These are phyloP conservation scores for Leptopilina syphax DNA, from an alignment of 2,888 invertebrate genomes.

Conservation along the genomic window DNA sequence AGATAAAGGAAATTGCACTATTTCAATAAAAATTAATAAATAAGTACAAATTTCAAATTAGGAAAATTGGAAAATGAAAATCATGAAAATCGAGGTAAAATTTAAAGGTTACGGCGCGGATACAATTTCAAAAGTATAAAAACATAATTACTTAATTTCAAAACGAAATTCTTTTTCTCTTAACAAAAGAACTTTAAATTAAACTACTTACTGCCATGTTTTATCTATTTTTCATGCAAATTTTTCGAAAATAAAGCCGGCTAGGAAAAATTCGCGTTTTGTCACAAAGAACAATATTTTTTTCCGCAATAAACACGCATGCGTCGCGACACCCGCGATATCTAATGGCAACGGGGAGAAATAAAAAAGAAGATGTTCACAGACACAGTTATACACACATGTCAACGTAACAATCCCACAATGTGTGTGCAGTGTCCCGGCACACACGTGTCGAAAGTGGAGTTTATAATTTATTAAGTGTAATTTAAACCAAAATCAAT, in stretches of 20 bases:
- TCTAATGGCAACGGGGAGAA: too few relatives aligned
- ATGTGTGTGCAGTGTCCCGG: slow-evolving; percentile 6
- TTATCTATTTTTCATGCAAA: slow-evolving; percentile 44
- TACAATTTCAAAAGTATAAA: too few relatives aligned
- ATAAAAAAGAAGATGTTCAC: too few relatives aligned
- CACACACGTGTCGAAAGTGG: slow-evolving; percentile 17
- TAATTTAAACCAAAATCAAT: not conserved
- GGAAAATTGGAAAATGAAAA: too few relatives aligned
- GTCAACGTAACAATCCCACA: not conserved
- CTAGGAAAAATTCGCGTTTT: not conserved
- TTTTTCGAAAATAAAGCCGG: slow-evolving; percentile 22
- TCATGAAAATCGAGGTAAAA: too few relatives aligned
- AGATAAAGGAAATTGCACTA: too few relatives aligned
- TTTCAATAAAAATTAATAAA: too few relatives aligned
- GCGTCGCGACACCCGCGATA: not conserved
- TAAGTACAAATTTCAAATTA: too few relatives aligned
- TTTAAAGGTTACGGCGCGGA: too few relatives aligned
- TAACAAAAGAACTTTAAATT: not conserved
- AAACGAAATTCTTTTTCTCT: too few relatives aligned
- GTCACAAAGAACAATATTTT: not conserved
- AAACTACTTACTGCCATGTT: slow-evolving; percentile 54
- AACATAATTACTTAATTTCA: too few relatives aligned
- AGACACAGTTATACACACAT: too few relatives aligned
- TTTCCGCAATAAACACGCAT: not conserved
- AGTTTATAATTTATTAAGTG: not conserved